phyloP scores from a whole-genome alignment of 2,888 invertebrate genomes.

The Leptinotarsa rubiginosa region DNA sequence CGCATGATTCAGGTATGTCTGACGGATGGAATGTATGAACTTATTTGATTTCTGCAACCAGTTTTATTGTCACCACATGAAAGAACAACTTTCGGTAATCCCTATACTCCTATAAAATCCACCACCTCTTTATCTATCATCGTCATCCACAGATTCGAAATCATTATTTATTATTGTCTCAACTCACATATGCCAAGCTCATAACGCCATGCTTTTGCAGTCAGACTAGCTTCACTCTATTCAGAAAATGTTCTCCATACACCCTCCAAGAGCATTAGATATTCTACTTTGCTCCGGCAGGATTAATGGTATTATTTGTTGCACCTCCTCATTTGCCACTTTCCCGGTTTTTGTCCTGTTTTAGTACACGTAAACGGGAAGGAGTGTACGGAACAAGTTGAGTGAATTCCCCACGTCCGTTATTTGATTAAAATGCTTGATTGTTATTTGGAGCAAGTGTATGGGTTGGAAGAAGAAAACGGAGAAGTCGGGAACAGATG shows the following conservation, averaged over 20 bases:
- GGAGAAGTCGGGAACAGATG: slow-evolving; percentile 16
- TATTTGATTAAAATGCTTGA: slow-evolving; percentile 34
- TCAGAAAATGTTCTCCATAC: background rate
- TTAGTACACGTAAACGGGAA: background rate
- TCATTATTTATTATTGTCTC: too few species aligned
- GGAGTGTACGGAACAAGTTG: background rate
- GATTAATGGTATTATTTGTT: slow-evolving; percentile 14
- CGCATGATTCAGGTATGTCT: too few species aligned
- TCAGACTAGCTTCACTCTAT: too few species aligned
- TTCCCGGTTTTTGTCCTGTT: background rate
- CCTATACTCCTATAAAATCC: too few species aligned
- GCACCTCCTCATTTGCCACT: slow-evolving; percentile 7
- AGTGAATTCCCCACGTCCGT: slow-evolving; percentile 16
- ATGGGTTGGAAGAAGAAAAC: slow-evolving; percentile 13
- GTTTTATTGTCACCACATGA: too few species aligned
- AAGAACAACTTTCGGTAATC: too few species aligned
- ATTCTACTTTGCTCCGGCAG: background rate
- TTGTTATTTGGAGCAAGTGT: slow-evolving; percentile 32
- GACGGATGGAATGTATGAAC: too few species aligned
- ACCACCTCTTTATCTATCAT: too few species aligned
- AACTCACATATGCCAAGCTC: too few species aligned
- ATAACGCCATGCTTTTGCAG: too few species aligned
- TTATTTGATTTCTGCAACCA: too few species aligned
- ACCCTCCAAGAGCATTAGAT: background rate
- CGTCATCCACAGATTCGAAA: too few species aligned